Base-by-base conservation (phyloP, 2,888 invertebrate genomes). In the Papilio demoleus region DNA sequence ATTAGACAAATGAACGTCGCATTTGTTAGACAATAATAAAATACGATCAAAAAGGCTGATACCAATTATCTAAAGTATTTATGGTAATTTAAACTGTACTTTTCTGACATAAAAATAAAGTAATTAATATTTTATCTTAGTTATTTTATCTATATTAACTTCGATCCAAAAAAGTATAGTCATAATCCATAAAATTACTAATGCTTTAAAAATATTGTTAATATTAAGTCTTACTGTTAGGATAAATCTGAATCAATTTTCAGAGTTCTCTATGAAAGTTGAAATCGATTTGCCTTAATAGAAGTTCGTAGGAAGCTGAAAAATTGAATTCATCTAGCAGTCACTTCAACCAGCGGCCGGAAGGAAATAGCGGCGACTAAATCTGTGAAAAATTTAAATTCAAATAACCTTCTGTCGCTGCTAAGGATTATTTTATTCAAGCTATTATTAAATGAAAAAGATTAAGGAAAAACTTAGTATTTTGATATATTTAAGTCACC, bases 301-400 rank as follows among this genome's bases (percentile, higher is more conserved):
- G 60, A 67, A 67, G 61, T 67, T 67, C 67, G 40, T 36, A 12
- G 19, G 50, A 67, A 27, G 50, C 24, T 38, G 60, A 61, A 61
- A 67, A 67, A 67, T 67, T 67, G 67, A 60, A 67, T 67, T 67
- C 61, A 67, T 67, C 61, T 60, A 61, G 40, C 31, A 50, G 67
- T 27, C 60, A 31, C 67, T 61, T 60, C 67, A 53, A 50, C 24
- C 61, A 27, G 53, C 61, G 61, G 61, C 50, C 60, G 40, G 50
- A 61, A 61, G 67, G 61, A 53, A 40, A 67, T 67, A 27, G 40
- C 19, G 50, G 24, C 38, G 40, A 17, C 36, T 38, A 67, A 61
- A 67, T 61, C 61, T 50, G 61, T 31, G 61, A 61, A 61, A 67
- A 61, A 61, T 67, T 61, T 36, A 61, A 61, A 47, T 67, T 67